These are phyloP conservation scores for Pseudochromis fuscus DNA, from an alignment of 2,797 vertebrate species.

Conservation along the genomic window DNA sequence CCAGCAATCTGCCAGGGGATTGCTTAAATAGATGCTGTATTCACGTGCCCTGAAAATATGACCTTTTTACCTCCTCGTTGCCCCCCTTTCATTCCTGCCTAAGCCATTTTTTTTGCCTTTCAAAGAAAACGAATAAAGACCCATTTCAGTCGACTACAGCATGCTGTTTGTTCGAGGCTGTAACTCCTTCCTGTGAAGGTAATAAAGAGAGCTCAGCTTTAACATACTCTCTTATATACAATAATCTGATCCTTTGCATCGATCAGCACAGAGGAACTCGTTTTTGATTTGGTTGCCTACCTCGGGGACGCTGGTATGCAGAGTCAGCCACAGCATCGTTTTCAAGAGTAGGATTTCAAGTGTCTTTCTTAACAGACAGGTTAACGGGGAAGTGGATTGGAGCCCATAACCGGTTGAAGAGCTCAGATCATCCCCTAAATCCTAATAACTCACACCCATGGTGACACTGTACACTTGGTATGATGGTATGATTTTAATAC, in stretches of 20 bases:
- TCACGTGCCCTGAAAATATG: background rate
- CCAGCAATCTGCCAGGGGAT: conserved; percentile 14
- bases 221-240: conserved; percentile 21
- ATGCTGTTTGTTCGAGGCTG: background rate
- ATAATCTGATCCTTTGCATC: conserved; percentile 38
- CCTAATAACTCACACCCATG: background rate
- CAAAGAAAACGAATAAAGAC: background rate
- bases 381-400: background rate
- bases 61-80: background rate
- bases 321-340: conserved; percentile 22
- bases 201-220: background rate
- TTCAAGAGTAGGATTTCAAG: background rate
- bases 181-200: conserved; percentile 10
- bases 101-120: background rate
- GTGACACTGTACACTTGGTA: background rate
- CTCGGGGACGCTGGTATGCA: conserved; percentile 14
- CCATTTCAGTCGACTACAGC: background rate
- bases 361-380: conserved; percentile 23
- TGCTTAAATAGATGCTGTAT: conserved; percentile 11
- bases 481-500: background rate
- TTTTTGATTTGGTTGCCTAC: conserved; percentile 23
- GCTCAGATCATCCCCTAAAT: background rate
- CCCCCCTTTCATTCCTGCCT: background rate
- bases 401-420: background rate
- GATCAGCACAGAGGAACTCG: conserved; percentile 31